These are phyloP conservation scores for Lophochroa leadbeateri DNA, from an alignment of 2,113 vertebrate genomes.

Conservation along the genomic window DNA sequence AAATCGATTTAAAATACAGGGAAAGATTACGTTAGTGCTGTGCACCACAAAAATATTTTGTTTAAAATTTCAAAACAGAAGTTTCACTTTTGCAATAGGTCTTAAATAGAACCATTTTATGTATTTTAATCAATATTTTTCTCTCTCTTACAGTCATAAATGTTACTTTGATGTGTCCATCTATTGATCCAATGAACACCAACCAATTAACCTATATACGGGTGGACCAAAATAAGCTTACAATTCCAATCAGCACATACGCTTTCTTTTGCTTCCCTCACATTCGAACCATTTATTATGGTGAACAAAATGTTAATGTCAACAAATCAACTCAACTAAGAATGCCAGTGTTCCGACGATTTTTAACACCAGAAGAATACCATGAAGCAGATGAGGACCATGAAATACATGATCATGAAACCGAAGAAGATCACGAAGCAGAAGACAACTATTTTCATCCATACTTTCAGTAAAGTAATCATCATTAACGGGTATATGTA, in stretches of 20 bases:
- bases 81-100: neutral
- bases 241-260: conserved; percentile 70
- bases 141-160: conserved; percentile 77
- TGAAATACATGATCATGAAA: neutral
- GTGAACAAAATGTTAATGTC: conserved; percentile 73
- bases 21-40: neutral
- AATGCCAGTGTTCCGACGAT: conserved; percentile 67
- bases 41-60: neutral
- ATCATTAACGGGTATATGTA: neutral
- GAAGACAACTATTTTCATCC: conserved; percentile 59
- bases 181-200: conserved; percentile 60
- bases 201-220: conserved; percentile 82
- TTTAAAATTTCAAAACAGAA: neutral
- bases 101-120: neutral
- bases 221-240: conserved; percentile 82
- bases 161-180: conserved; percentile 82
- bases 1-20: neutral
- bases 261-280: conserved; percentile 82
- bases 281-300: conserved; percentile 80
- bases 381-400: conserved; percentile 56
- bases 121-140: neutral
- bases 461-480: conserved; percentile 62
- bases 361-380: conserved; percentile 67
- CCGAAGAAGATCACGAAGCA: conserved; percentile 25
- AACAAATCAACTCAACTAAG: conserved; percentile 62